Evolutionary conservation across 2,113 vertebrate genomes (phyloP).

Genomic region (Onychostruthus taczanowskii): DNA sequence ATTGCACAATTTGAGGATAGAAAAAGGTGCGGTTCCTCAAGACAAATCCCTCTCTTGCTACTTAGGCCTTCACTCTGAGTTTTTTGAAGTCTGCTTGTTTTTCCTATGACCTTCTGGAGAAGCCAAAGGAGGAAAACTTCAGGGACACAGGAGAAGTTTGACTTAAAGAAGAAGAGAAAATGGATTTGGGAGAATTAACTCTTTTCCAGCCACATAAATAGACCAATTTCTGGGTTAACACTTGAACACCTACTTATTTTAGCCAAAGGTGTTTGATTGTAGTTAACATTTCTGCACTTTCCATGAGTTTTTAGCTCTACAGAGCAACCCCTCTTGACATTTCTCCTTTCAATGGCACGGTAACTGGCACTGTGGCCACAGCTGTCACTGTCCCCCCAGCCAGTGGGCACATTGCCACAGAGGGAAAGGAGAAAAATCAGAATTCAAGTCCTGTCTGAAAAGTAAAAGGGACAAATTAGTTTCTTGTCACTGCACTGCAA

Average conservation of each 20-base stretch:
- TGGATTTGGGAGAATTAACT: not conserved
- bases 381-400: not conserved
- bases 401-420: not conserved
- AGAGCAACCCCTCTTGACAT: not conserved
- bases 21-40: not conserved
- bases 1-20: not conserved
- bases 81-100: not conserved
- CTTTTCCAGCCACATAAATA: not conserved
- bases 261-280: not conserved
- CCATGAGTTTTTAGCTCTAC: not conserved
- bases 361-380: not conserved
- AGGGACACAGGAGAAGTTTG: not conserved
- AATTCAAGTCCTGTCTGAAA: constrained; percentile 78
- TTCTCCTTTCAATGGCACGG: not conserved
- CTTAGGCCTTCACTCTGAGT: not conserved
- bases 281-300: not conserved
- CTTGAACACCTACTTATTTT: not conserved
- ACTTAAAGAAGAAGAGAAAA: not conserved
- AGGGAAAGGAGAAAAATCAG: constrained; percentile 62
- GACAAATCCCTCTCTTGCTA: not conserved
- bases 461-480: constrained; percentile 85
- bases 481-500: constrained; percentile 79
- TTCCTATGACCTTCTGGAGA: not conserved
- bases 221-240: not conserved
- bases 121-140: not conserved